Evolutionary conservation across 2,888 invertebrate species (phyloP), one percentile per base, ranked within the genome.

Genomic region (Taenaris catops): DNA sequence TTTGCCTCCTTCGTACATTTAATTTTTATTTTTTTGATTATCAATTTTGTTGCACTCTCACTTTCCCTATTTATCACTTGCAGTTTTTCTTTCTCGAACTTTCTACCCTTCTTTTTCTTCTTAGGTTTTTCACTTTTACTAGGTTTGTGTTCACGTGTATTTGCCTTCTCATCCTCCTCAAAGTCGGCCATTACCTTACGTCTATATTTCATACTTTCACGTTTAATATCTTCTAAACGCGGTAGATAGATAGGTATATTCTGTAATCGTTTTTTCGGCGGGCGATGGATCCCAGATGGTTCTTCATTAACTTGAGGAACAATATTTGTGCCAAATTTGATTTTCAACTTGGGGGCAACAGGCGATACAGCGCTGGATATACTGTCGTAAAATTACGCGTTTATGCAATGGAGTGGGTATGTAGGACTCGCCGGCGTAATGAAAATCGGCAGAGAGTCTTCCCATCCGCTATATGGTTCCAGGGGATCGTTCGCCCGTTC

Each of bases 171-270:
- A 47, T 89, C 90, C 51, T 91, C 92, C 40, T 92, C 92, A 58
- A 95, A 95, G 58, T 93, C 93, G 2, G 94, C 94, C 93, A 95
- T 94, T 1, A 96, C 92, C 88, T 90, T 91, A 45, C 93, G 91
- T 7, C 96, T 89, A 70, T 90, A 96, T 62, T 95, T 95, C 96
- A 96, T 96, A 53, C 93, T 94, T 56, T 96, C 94, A 1, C 95
- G 90, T 44, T 92, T 92, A 27, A 95, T 73, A 58, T 95, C 95
- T 69, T 96, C 94, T 46, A 95, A 90, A 43, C 92, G 92, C 0
- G 94, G 94, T 43, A 14, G 14, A 4, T 14, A 14, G 4, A 89
- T 90, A 7, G 89, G 90, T 44, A 89, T 87, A 38, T 81, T 88
- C 19, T 90, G 86, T 11, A 93, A 67, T 7, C 95, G 91, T 63